A percentile compares a stretch with the other conserved stretches of the same genome.
phyloP scores from a whole-genome alignment of 2,888 invertebrate species.

The Myathropa florea region DNA sequence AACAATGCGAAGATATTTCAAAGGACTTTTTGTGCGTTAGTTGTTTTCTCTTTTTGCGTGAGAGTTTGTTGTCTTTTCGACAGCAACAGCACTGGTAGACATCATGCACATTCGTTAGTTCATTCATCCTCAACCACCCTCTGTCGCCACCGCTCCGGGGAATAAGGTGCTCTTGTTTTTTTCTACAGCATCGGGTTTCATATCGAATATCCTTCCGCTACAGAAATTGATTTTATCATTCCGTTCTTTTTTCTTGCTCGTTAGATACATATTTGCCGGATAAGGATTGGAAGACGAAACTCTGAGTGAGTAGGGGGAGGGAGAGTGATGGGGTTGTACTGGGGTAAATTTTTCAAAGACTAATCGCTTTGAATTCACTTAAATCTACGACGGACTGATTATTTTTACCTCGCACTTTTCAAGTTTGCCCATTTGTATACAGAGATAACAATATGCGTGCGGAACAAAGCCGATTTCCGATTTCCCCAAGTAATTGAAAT shows the following conservation, averaged over 20 bases:
- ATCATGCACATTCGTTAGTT: conserved; percentile 45
- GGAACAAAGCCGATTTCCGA: conserved; percentile 44
- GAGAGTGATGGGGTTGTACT: not conserved
- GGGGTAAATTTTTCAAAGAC: not conserved
- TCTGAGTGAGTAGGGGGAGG: not conserved
- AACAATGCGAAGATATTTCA: conserved; percentile 45
- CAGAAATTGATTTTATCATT: conserved; percentile 66
- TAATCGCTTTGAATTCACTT: conserved; percentile 57
- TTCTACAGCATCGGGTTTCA: conserved; percentile 11
- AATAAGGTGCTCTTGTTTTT: not conserved
- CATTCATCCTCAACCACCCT: conserved; percentile 29
- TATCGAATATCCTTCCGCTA: conserved; percentile 59
- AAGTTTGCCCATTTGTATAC: conserved; percentile 2
- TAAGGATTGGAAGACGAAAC: conserved; percentile 10
- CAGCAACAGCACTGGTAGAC: conserved; percentile 41
- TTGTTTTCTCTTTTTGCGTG: conserved; percentile 1
- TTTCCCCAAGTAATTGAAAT: conserved; percentile 57
- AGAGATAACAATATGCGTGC: not conserved
- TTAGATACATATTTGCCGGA: conserved; percentile 61
- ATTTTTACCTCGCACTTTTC: conserved; percentile 12
- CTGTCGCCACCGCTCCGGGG: not conserved
- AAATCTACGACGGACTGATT: conserved; percentile 40
- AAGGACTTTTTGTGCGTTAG: conserved; percentile 25
- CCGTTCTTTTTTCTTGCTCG: conserved; percentile 64
- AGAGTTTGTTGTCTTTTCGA: conserved; percentile 50